Base-by-base conservation (phyloP, 1,140 invertebrate species). In the Penaeus japonicus region DNA sequence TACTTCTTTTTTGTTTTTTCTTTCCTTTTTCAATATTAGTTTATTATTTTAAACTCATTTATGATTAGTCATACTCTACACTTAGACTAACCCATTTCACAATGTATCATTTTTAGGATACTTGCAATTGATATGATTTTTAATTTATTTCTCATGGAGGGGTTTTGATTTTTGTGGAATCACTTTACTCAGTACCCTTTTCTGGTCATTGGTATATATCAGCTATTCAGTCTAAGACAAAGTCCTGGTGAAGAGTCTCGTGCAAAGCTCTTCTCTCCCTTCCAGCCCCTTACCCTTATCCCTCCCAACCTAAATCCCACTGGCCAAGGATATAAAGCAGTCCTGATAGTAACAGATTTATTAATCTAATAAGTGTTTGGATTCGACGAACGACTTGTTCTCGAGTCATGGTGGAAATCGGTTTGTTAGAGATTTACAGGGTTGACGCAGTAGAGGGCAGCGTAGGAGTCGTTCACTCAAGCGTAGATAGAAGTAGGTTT, bases 371-470 rank as follows among this genome's bases (percentile, higher is more conserved):
- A 47, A 47, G 47, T 47, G 47, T 47, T 53, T 54, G 77, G 27
- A 79, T 79, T 54, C 18, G 32, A 53, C 53, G 10, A 24, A n/a
- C 22, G 15, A 27, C 10, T 53, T n/a, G 77, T 32, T 79, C 39
- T 53, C 22, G 39, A 79, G 39, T 79, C 39, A 53, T 78, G 75
- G 75, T 79, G 77, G 77, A 79, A 39, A 79, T 35, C 77, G 47
- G 47, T 47, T 79, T 53, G 77, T 79, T 79, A 27, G 39, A 79
- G 30, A 39, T 79, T 79, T 84, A 84, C 87, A 83, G 80, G 87
- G 87, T 88, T 81, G 65, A 83, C 65, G 65, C 27, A 54, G 81
- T 84, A 88, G 80, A 55, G 59, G 79, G 79, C 80, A 84, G n/a
- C 55, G 59, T 83, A 88, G 87, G 87, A 73, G 27, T 88, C 87